Percentiles rank a stretch among this genome's conserved stretches.
Conservation (phyloP, 1,140 invertebrate genomes). For the Pachyrhynchus sulphureomaculatus region DNA sequence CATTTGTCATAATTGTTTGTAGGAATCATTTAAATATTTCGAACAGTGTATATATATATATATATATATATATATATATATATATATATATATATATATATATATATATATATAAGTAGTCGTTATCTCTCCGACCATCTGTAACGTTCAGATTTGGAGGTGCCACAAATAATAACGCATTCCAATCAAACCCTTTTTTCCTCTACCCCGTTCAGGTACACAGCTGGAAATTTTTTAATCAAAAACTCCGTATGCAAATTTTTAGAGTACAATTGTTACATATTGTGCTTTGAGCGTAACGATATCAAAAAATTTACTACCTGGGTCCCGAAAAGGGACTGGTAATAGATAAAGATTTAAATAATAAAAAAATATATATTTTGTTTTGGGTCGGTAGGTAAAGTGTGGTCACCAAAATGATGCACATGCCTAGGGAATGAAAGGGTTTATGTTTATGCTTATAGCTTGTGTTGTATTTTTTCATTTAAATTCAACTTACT, state of each 20-base stretch:
- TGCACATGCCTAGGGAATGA: too few relatives aligned
- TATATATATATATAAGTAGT: too few relatives aligned
- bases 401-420: slow-evolving; percentile 9
- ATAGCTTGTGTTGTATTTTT: too few relatives aligned
- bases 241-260: slow-evolving; percentile 40
- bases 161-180: slow-evolving; percentile 21
- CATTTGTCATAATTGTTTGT: too few relatives aligned
- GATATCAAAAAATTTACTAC: slow-evolving; percentile 21
- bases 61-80: too few relatives aligned
- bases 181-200: slow-evolving; percentile 24
- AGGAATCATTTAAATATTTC: too few relatives aligned
- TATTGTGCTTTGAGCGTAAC: slow-evolving; percentile 37
- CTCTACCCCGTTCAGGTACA: slow-evolving; percentile 33
- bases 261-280: slow-evolving; percentile 36
- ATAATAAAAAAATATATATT: slow-evolving; percentile 17
- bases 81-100: too few relatives aligned
- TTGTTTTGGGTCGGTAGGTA: slow-evolving; percentile 22
- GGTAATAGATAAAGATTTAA: slow-evolving; percentile 20
- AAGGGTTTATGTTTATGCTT: too few relatives aligned
- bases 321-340: slow-evolving; percentile 17
- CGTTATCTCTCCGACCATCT: slow-evolving; percentile 18
- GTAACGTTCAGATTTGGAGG: slow-evolving; percentile 17
- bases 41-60: too few relatives aligned
- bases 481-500: too few relatives aligned
- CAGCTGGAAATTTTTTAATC: slow-evolving; percentile 37